Evolutionary conservation across 2,888 invertebrate genomes (phyloP), one percentile per base, ranked within the genome.

Genomic region (Orthonevra nobilis): DNA sequence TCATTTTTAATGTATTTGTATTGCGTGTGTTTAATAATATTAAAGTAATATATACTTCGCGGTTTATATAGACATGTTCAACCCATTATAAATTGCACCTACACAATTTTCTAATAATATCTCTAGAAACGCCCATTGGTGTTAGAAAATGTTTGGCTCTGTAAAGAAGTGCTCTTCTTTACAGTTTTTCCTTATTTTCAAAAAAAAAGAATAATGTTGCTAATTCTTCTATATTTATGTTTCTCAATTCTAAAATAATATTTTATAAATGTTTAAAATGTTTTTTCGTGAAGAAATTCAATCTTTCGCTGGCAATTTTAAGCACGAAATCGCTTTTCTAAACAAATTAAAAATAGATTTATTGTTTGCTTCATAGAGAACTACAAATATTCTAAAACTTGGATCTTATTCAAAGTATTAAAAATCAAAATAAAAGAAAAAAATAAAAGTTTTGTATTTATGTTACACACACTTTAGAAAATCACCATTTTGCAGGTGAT

Each of bases 101-200:
- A 82, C 82, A 81, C 81, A 79, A 54, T 64, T 17, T 72, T 60
- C 77, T 82, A 82, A 81, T 52, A 81, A 69, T 82, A 82, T 63
- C 75, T 28, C 40, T 19, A 64, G 42, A 28, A 44, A 58, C 72
- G 66, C 66, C 56, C 69, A 48, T 30, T 14, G 36, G 54, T 58
- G 34, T 46, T 34, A 19, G 14, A 54, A 44, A 23, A 46, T 9
- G 40, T 15, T 70, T n/a, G 36, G 52, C 12, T 44, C 56, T 36
- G 54, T n/a, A 9, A 48, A 32, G 58, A 63, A 32, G 40, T 58
- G 52, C n/a, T 64, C 15, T 32, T 19, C n/a, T n/a, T n/a, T n/a
- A n/a, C n/a, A n/a, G n/a, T n/a, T n/a, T n/a, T n/a, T n/a, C n/a
- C n/a, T n/a, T n/a, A n/a, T n/a, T n/a, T n/a, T n/a, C n/a, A n/a